These are phyloP conservation scores for Heliconius charithonia DNA, from an alignment of 2,888 invertebrate species.

Conservation along the genomic window DNA sequence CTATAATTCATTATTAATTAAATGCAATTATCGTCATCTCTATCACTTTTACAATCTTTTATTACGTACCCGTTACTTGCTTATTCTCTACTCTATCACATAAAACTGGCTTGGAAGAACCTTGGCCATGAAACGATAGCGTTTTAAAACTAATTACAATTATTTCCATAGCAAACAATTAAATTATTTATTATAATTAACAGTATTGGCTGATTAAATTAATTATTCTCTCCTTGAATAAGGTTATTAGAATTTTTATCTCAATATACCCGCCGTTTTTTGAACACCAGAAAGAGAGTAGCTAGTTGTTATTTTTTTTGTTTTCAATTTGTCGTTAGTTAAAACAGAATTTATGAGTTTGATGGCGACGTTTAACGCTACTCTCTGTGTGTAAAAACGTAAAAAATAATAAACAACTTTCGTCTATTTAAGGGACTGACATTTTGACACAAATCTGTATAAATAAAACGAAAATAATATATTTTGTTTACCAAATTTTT, in stretches of 20 bases:
- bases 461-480: no score
- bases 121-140: slow-evolving; percentile 11
- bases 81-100: slow-evolving; percentile 1
- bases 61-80: not conserved
- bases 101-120: not conserved
- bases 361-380: no score
- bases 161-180: slow-evolving; percentile 9
- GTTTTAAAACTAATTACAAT: slow-evolving; percentile 11
- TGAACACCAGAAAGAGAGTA: no score
- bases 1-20: no score
- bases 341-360: no score
- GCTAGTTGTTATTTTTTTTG: not conserved
- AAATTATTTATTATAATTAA: not conserved
- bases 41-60: not conserved
- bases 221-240: not conserved
- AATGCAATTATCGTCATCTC: no score
- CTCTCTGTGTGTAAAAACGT: no score
- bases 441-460: no score
- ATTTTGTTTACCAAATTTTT: no score
- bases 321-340: not conserved
- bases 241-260: not conserved
- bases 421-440: no score
- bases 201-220: slow-evolving; percentile 9
- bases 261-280: not conserved
- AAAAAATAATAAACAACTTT: no score